These are phyloP conservation scores for Spondyliosoma cantharus DNA, from an alignment of 2,797 vertebrate species.

Conservation along the genomic window DNA sequence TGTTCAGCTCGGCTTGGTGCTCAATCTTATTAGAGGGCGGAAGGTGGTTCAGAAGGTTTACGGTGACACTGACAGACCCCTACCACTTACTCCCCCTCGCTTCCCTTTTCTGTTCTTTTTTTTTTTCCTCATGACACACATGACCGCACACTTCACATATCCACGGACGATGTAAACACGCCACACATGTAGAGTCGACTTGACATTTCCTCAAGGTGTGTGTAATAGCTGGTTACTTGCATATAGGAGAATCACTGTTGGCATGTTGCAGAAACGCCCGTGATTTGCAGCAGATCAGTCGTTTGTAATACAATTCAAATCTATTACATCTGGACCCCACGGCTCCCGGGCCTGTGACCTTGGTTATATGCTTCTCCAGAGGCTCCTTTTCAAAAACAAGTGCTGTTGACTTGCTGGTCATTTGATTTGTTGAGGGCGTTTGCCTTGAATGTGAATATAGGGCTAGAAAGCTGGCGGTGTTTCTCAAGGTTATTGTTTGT, in stretches of 20 bases:
- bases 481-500: slow-evolving; percentile 73
- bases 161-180: slow-evolving; percentile 32
- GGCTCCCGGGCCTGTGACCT: slow-evolving; percentile 68
- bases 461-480: slow-evolving; percentile 34
- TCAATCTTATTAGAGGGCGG: slow-evolving; percentile 79
- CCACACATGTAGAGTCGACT: slow-evolving; percentile 51
- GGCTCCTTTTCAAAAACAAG: slow-evolving; percentile 76
- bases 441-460: slow-evolving; percentile 70
- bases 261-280: slow-evolving; percentile 48
- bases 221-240: slow-evolving; percentile 67
- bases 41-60: slow-evolving; percentile 73
- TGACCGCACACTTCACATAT: slow-evolving; percentile 47
- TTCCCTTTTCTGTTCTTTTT: slow-evolving; percentile 4
- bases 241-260: slow-evolving; percentile 65
- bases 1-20: slow-evolving; percentile 72
- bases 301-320: slow-evolving; percentile 77
- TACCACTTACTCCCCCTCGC: slow-evolving; percentile 39
- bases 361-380: slow-evolving; percentile 67
- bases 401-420: slow-evolving; percentile 75
- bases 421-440: slow-evolving; percentile 77
- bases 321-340: slow-evolving; percentile 68
- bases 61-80: slow-evolving; percentile 67
- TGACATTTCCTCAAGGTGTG: slow-evolving; percentile 76
- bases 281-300: slow-evolving; percentile 75
- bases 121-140: slow-evolving; percentile 40